Base-by-base conservation (phyloP, 2,797 vertebrate genomes). In the Hylomyscus alleni region DNA sequence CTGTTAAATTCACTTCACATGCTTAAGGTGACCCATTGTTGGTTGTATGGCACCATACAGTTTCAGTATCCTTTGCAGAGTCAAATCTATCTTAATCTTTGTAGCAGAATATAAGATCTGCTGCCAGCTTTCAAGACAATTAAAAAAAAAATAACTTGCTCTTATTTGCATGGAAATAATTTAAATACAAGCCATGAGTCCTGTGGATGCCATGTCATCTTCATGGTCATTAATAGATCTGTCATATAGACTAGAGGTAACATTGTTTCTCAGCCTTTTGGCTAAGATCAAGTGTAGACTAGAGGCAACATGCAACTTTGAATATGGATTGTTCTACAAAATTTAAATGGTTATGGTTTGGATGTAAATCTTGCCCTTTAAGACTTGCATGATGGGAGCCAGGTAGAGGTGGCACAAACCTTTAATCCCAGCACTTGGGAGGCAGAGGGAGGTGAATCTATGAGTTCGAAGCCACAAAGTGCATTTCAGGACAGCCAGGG, bases 21-120 rank as follows among this genome's bases (percentile, higher is more conserved):
- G 7, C 19, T 17, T 31, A 29, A 50, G 31, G 2, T 31, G 5
- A n/a, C 1, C 0, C 2, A 1, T 4, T 60, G 31, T 29, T 6
- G 56, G 5, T 31, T n/a, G 1, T 34, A 44, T 52, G 6, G 37
- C n/a, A 34, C 2, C 31, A 26, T 5, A 12, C 0, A 3, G 4
- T 37, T 58, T 88, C 17, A 11, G 0, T 24, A n/a, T 0, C 19
- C 26, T 44, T 2, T n/a, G 37, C 0, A 87, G 14, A 26, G n/a
- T 56, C 5, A 67, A 19, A 37, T 52, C 2, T 75, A 3, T 3
- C 6, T 19, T 54, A 52, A 37, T 31, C 2, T 2, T 22, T 20
- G 29, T 37, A 19, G 31, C 12, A 44, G 19, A 75, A 31, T 1
- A 10, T 3, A 31, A 4, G 40, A 65, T 26, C 5, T 12, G 11